phyloP scores from a whole-genome alignment of 2,797 vertebrate genomes.

The Meda fulgida region DNA sequence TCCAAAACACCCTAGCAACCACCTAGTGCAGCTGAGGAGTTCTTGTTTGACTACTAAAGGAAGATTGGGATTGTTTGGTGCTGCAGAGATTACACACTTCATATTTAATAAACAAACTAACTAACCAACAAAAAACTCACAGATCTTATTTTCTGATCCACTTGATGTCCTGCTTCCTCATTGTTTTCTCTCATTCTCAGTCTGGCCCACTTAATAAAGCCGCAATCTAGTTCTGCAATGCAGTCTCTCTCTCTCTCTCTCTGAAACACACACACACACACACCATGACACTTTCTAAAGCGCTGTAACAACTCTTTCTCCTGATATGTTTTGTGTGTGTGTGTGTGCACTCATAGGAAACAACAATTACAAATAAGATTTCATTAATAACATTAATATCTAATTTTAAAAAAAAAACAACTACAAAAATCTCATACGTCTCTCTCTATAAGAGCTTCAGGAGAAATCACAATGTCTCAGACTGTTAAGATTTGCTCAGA shows the following conservation, averaged over 20 bases:
- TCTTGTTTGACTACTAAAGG: neutral
- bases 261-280: slow-evolving; percentile 47
- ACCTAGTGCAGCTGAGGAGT: neutral
- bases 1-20: too few species aligned
- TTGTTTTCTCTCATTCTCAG: neutral
- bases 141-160: neutral
- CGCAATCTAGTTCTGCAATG: slow-evolving; percentile 35
- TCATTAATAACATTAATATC: neutral
- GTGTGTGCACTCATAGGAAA: neutral
- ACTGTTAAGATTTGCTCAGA: neutral
- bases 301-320: neutral
- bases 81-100: neutral
- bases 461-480: neutral
- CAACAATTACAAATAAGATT: neutral
- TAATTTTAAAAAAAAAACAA: too few species aligned
- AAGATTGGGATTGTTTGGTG: neutral
- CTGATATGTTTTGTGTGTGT: too few species aligned
- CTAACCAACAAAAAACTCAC: too few species aligned
- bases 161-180: neutral
- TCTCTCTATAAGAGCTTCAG: neutral
- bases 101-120: neutral
- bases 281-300: slow-evolving; percentile 36
- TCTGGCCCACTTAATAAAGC: slow-evolving; percentile 51
- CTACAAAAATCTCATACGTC: neutral
- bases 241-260: neutral